Evolutionary conservation across 2,113 vertebrate genomes (phyloP).

Genomic region (cattle (Bos taurus)): DNA sequence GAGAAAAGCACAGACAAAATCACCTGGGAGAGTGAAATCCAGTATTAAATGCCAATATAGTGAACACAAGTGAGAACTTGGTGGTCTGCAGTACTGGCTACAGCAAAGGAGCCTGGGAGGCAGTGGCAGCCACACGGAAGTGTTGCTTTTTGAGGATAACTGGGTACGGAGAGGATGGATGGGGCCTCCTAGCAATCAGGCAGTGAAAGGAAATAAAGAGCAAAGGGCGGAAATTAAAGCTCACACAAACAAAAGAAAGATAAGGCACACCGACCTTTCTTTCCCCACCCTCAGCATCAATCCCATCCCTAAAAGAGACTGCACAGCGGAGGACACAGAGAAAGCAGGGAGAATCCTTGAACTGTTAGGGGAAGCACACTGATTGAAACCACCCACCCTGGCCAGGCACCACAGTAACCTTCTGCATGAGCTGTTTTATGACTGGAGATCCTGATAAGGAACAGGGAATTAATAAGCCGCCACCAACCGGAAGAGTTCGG

Average conservation of each 20-base stretch:
- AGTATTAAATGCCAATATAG: not conserved
- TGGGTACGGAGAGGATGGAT: not conserved
- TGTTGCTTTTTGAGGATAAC: not conserved
- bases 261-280: not conserved
- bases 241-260: not conserved
- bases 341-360: not conserved
- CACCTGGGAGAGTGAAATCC: not conserved
- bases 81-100: not conserved
- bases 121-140: not conserved
- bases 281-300: not conserved
- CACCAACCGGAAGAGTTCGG: fast-evolving
- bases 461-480: no score
- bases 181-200: not conserved
- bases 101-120: not conserved
- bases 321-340: no score
- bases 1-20: not conserved
- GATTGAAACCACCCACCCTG: fast-evolving
- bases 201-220: not conserved
- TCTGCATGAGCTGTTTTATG: no score
- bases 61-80: not conserved
- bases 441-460: no score
- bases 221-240: not conserved
- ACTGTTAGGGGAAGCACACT: no score
- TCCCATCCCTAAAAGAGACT: not conserved
- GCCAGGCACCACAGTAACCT: no score